These are phyloP conservation scores for Melanitta fusca DNA, from an alignment of 2,797 vertebrate species.

Conservation along the genomic window DNA sequence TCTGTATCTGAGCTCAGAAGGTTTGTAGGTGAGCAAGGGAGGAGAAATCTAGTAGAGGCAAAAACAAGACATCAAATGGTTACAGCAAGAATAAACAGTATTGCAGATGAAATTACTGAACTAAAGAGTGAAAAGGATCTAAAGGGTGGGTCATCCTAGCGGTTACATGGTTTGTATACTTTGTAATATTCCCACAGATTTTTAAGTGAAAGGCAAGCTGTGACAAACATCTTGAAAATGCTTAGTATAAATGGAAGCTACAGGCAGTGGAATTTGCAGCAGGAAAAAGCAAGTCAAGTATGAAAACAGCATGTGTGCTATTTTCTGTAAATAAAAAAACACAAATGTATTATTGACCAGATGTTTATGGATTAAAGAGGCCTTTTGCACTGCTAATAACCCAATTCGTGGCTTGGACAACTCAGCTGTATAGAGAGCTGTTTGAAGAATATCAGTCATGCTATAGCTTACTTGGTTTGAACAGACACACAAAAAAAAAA, in stretches of 20 bases:
- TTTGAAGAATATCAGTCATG: background rate
- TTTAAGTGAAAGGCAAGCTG: conserved; percentile 54
- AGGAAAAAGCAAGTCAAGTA: background rate
- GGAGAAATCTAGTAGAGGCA: background rate
- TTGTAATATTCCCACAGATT: conserved; percentile 10
- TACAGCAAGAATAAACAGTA: background rate
- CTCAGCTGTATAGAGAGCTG: background rate
- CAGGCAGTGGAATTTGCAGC: background rate
- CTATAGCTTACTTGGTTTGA: background rate
- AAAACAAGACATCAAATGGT: background rate
- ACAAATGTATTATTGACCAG: background rate
- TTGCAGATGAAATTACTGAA: background rate
- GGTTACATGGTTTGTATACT: background rate
- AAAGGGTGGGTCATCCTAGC: background rate
- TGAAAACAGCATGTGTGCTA: background rate
- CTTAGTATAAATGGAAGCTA: background rate
- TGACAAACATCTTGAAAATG: conserved; percentile 32
- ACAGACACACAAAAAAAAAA: background rate
- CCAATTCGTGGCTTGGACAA: background rate
- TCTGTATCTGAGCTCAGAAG: background rate
- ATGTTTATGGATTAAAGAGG: background rate
- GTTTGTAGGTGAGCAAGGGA: background rate
- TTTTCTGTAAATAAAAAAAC: background rate
- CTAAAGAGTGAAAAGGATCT: background rate
- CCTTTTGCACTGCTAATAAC: background rate